Percentiles rank a stretch among this genome's conserved stretches.
These are phyloP conservation scores for Drosophila triauraria DNA, from an alignment of 1,140 invertebrate species.

Conservation along the genomic window DNA sequence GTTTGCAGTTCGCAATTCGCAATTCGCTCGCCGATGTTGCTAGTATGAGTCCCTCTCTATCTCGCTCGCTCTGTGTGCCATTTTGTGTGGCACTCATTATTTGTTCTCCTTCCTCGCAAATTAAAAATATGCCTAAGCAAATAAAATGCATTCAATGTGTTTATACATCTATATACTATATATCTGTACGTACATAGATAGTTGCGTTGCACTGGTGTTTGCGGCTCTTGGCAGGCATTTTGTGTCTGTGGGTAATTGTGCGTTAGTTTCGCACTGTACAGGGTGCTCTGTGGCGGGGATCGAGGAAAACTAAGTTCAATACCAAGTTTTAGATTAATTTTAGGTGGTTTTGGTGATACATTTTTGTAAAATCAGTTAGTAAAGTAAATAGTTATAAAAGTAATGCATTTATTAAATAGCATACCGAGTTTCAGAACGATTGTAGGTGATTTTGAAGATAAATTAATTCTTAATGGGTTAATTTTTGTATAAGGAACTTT, in stretches of 20 bases:
- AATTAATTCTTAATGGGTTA: rapidly evolving
- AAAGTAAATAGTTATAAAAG: too few species aligned
- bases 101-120: slow-evolving; percentile 84
- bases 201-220: slow-evolving; percentile 1
- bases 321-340: neutral
- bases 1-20: slow-evolving; percentile 43
- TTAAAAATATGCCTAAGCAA: slow-evolving; percentile 82
- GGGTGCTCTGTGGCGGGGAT: slow-evolving; percentile 35
- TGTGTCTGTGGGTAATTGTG: slow-evolving; percentile 55
- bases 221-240: slow-evolving; percentile 32
- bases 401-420: neutral
- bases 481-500: neutral
- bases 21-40: slow-evolving; percentile 17
- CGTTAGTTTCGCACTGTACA: slow-evolving; percentile 56
- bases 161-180: slow-evolving; percentile 21
- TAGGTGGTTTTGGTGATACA: neutral
- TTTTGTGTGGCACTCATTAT: slow-evolving; percentile 63
- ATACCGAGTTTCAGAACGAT: neutral
- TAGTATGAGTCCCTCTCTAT: slow-evolving; percentile 7
- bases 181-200: slow-evolving; percentile 6
- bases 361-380: neutral
- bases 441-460: too few species aligned
- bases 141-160: slow-evolving; percentile 70
- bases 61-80: slow-evolving; percentile 30
- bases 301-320: neutral